Percentiles rank a stretch among this genome's conserved stretches.
Evolutionary conservation across 2,113 vertebrate species (phyloP).

Genomic region (Pterophyllum scalare): DNA sequence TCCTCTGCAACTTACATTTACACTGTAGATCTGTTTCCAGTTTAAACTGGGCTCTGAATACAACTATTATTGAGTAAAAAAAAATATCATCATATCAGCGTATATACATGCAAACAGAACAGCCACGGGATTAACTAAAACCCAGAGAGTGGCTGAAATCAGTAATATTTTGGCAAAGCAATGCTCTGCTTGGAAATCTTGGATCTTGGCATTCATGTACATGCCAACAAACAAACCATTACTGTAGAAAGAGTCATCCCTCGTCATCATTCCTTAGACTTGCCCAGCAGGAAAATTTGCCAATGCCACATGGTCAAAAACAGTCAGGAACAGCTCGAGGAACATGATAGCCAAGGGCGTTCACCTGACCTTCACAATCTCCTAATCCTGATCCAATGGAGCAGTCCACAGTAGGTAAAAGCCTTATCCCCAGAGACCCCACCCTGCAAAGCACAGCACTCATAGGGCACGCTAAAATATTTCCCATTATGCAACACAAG

Average conservation of each 20-base stretch:
- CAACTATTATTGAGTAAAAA: background rate
- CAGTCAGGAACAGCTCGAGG: background rate
- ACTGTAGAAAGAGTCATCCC: background rate
- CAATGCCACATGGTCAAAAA: conserved; percentile 1
- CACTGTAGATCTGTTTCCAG: background rate
- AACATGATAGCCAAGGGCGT: background rate
- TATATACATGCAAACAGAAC: background rate
- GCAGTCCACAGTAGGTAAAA: background rate
- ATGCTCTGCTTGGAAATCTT: background rate
- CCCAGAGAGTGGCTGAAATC: background rate
- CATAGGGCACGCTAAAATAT: background rate
- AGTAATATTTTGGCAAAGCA: background rate
- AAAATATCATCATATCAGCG: background rate
- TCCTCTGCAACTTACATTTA: background rate
- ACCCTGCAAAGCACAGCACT: background rate
- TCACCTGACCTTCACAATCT: background rate
- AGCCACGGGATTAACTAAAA: background rate
- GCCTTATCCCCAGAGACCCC: background rate
- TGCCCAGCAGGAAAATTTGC: background rate
- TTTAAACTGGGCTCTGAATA: background rate
- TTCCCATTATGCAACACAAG: background rate
- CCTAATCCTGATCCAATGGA: background rate
- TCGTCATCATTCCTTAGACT: background rate
- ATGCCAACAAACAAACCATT: background rate
- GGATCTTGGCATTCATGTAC: background rate